Evolutionary conservation across 2,888 invertebrate species (phyloP).

Genomic region (Eristalis arbustorum): DNA sequence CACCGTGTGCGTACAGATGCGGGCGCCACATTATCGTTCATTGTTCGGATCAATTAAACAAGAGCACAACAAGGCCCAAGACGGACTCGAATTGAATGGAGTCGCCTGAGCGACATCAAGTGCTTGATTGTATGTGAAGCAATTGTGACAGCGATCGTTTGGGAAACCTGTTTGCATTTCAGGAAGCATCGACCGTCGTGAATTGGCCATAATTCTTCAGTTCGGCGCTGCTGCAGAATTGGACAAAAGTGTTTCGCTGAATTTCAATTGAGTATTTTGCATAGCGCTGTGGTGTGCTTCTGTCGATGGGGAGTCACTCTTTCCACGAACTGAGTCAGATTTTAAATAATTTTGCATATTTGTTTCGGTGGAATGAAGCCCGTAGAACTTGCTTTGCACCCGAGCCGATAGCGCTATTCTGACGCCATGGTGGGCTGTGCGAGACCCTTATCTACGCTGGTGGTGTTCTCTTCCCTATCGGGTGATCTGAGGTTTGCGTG

Average conservation of each 20-base stretch:
- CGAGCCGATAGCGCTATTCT: no score
- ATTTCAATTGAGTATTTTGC: neutral
- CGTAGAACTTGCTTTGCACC: no score
- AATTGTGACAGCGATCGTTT: neutral
- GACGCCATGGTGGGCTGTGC: no score
- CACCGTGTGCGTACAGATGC: slow-evolving; percentile 15
- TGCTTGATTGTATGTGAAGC: neutral
- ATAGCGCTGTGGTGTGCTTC: no score
- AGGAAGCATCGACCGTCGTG: slow-evolving; percentile 15
- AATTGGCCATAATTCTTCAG: neutral
- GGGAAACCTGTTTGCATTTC: slow-evolving; percentile 24
- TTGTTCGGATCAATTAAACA: slow-evolving; percentile 40
- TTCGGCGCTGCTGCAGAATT: neutral
- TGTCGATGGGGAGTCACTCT: neutral
- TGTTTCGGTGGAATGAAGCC: neutral
- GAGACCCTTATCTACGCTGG: no score
- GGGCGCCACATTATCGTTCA: slow-evolving; percentile 47
- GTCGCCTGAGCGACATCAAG: neutral
- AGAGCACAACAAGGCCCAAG: slow-evolving; percentile 11
- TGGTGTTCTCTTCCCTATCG: no score
- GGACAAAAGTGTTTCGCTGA: neutral
- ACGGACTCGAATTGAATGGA: neutral
- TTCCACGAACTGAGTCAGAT: no score
- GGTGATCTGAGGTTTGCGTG: no score
- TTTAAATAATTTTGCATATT: no score